Evolutionary conservation across 64 coral and sea anemone genomes (phyloP), one percentile per base, ranked within the genome.

Genomic region (Actinia equina): DNA sequence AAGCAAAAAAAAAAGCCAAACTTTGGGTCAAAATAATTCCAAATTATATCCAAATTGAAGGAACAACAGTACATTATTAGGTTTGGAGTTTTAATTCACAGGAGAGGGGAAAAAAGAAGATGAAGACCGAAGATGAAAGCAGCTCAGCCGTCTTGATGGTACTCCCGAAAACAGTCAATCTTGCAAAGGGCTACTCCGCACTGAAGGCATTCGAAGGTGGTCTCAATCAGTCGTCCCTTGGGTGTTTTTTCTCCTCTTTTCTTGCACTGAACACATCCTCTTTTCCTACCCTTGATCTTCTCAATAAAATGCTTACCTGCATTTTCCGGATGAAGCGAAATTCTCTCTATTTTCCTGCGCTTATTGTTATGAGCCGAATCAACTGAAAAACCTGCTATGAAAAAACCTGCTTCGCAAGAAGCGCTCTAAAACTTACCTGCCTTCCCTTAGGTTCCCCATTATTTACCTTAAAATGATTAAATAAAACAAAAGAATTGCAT

Each of bases 401-500:
- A 11, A n/a, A n/a, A n/a, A n/a, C n/a, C 10, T 52, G 78, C 78
- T 80, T 88, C 2, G 52, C 77, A 62, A 88, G 87, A 43, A 41
- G 17, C 11, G 57, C 23, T 51, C 52, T 16, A 49, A 88, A 88
- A 25, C 57, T 3, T 27, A 60, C 54, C 67, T 88, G 77, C 87
- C 81, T 88, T 5, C 3, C 3, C 59, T 16, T 89, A 12, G 37
- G 15, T 83, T 41, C 3, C 5, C 44, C 5, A 10, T 69, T 63
- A 17, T 74, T 46, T 27, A 52, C 9, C 19, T 9, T n/a, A 22
- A 22, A 67, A 67, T 7, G 23, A n/a, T 67, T 67, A 67, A 67
- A 67, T 43, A 90, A 52, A 77, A 84, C 43, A 44, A 56, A 84
- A 52, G 62, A 52, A 90, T 71, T 84, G 52, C 83, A 85, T n/a